phyloP scores from a whole-genome alignment of 1,140 invertebrate genomes.

The Drosophila ohnishii region DNA sequence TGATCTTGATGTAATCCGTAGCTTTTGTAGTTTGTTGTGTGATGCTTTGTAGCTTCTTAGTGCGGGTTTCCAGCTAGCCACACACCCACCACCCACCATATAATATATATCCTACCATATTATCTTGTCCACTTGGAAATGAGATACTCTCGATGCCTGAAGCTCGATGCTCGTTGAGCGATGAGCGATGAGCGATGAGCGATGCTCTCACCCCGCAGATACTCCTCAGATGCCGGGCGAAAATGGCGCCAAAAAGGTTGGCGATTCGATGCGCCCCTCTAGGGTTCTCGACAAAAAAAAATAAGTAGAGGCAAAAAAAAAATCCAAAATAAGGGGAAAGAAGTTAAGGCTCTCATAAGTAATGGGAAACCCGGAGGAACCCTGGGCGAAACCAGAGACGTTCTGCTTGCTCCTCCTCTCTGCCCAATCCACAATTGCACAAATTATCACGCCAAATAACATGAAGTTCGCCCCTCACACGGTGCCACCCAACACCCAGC shows the following conservation, averaged over 20 bases:
- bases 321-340: not conserved
- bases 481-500: constrained; percentile 26
- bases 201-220: constrained; percentile 17
- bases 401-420: constrained; percentile 4
- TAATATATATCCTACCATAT: not conserved
- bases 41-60: constrained; percentile 52
- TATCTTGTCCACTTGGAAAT: constrained; percentile 13
- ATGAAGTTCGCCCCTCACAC: constrained; percentile 59
- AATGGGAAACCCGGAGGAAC: constrained; percentile 27
- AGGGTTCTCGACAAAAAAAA: constrained; percentile 9
- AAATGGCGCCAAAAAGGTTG: constrained; percentile 62
- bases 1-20: constrained; percentile 47
- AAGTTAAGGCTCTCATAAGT: constrained; percentile 13
- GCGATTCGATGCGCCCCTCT: constrained; percentile 46
- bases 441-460: constrained; percentile 82
- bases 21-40: constrained; percentile 57
- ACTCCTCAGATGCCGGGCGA: constrained; percentile 15
- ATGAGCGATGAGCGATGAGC: constrained; percentile 5
- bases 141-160: constrained; percentile 8
- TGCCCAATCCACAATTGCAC: constrained; percentile 76
- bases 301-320: not conserved
- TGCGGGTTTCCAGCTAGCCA: constrained; percentile 24
- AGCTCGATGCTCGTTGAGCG: not conserved
- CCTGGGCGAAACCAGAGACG: constrained; percentile 7
- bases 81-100: constrained; percentile 11